Evolutionary conservation across 2,888 invertebrate species (phyloP), one percentile per base, ranked within the genome.

Genomic region (Agonopterix arenella): DNA sequence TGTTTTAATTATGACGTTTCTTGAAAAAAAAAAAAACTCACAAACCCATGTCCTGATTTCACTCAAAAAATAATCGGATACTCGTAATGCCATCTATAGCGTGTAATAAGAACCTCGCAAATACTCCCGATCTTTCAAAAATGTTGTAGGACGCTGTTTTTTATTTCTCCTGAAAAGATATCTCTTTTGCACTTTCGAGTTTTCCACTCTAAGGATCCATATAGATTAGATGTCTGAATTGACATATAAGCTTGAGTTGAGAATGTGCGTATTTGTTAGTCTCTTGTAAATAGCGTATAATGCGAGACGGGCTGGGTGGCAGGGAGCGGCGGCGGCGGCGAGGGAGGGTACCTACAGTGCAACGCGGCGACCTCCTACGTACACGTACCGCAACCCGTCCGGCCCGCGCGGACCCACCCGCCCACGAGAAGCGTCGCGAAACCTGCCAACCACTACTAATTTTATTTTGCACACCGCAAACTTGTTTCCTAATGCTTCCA

Each of bases 391-490:
- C 51, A 47, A 52, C 49, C 54, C 54, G 49, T 49, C 48, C 48
- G 43, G 52, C 48, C 48, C 41, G 52, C 50, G 44, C 60, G 66
- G 61, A 59, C 62, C 68, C 58, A 71, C 66, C 72, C 77, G 76
- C 83, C 82, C 77, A 78, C 83, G 68, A 66, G 69, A 60, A 62
- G 59, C 72, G 69, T 70, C 76, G 74, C 79, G 62, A 76, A 81
- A 83, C 83, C 84, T 75, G 81, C 75, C 73, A 65, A 68, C 61
- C 68, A 68, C 67, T 70, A 68, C 73, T 74, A 72, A 81, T 80
- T 81, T 82, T 79, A 78, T 80, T 78, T 80, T 75, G 68, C 77
- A 75, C 73, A 64, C 59, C 55, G 62, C 68, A 80, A 82, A 84
- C 84, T 70, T 61, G 84, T 81, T 82, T 76, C 69, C 70, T 70